Percentiles rank a stretch among this genome's conserved stretches.
Conservation (phyloP, 2,797 vertebrate genomes). For the Tenualosa thibaudeaui region DNA sequence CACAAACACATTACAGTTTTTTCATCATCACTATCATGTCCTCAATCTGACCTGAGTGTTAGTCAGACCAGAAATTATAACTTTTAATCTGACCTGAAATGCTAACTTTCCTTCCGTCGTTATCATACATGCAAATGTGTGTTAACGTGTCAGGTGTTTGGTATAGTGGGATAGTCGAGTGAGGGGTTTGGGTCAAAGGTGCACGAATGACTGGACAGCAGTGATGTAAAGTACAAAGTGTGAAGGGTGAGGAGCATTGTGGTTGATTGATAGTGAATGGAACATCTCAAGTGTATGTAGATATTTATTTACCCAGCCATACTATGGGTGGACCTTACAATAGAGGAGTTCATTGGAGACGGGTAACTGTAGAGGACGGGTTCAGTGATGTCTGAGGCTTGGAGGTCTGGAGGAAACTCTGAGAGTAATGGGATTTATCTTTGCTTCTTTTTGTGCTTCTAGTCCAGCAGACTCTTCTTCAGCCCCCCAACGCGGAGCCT, state of each 20-base stretch:
- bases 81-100: no score
- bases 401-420: neutral
- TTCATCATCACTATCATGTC: no score
- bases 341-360: neutral
- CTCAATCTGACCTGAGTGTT: no score
- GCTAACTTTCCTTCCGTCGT: neutral
- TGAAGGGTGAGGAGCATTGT: neutral
- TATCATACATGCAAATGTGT: neutral
- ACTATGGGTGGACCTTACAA: neutral
- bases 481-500: constrained; percentile 77
- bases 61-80: no score
- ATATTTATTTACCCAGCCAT: neutral
- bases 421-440: neutral
- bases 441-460: constrained; percentile 40
- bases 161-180: neutral
- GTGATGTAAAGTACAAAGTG: neutral
- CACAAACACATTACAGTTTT: no score
- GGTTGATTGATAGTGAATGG: neutral
- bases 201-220: neutral
- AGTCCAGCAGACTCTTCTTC: constrained; percentile 86
- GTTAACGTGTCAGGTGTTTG: neutral
- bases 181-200: neutral
- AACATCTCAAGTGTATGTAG: neutral
- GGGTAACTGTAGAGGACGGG: no score
- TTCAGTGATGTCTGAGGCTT: no score